Evolutionary conservation across 1,140 invertebrate species (phyloP).

Genomic region (Cydia fagiglandana): DNA sequence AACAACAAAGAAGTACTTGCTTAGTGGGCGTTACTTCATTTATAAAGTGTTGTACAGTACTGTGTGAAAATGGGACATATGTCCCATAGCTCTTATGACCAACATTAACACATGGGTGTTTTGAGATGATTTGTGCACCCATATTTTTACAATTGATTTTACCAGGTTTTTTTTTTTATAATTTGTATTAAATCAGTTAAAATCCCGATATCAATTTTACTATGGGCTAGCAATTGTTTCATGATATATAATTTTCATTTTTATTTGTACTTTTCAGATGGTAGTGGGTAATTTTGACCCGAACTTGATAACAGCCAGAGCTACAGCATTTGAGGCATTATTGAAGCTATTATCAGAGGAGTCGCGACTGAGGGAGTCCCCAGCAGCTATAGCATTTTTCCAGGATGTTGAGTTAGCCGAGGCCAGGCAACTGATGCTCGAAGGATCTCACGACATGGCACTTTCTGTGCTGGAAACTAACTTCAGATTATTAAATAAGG

Average conservation of each 20-base stretch:
- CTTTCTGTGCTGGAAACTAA: conserved; percentile 84
- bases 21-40: conserved; percentile 19
- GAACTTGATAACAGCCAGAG: conserved; percentile 84
- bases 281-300: conserved; percentile 88
- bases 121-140: too few relatives aligned
- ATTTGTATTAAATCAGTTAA: too few relatives aligned
- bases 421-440: conserved; percentile 81
- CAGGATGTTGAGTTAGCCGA: conserved; percentile 83
- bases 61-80: too few relatives aligned
- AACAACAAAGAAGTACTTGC: not conserved
- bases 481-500: conserved; percentile 86
- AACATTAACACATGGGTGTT: too few relatives aligned
- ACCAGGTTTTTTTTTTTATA: too few relatives aligned
- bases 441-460: conserved; percentile 83
- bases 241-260: too few relatives aligned
- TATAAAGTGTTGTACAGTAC: conserved; percentile 5
- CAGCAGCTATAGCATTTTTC: conserved; percentile 84
- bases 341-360: conserved; percentile 81
- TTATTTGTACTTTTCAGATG: conserved; percentile 72
- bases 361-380: conserved; percentile 81
- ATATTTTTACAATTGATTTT: too few relatives aligned
- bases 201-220: too few relatives aligned
- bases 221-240: too few relatives aligned
- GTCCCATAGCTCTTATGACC: too few relatives aligned
- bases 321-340: conserved; percentile 85